Evolutionary conservation across 1,140 invertebrate species (phyloP).

Genomic region (Oryctes rhinoceros): DNA sequence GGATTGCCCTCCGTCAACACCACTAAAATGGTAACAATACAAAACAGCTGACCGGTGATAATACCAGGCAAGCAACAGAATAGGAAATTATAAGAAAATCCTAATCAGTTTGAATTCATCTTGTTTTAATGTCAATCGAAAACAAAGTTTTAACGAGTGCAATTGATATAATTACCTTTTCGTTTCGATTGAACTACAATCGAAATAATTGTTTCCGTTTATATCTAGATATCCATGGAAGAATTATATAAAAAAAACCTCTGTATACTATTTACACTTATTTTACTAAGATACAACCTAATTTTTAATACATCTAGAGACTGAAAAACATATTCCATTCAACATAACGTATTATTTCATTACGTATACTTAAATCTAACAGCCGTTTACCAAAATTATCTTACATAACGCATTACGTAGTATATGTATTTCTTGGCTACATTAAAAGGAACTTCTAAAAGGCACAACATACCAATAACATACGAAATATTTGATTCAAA

Average conservation of each 20-base stretch:
- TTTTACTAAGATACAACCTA: too few species aligned
- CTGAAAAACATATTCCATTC: not conserved
- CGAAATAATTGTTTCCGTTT: too few species aligned
- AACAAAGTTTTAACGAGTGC: too few species aligned
- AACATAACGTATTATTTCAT: too few species aligned
- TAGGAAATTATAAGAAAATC: constrained; percentile 48
- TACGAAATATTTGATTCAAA: not conserved
- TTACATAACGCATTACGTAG: not conserved
- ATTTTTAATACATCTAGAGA: not conserved
- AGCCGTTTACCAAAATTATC: not conserved
- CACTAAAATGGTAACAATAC: constrained; percentile 56
- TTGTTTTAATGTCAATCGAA: not conserved
- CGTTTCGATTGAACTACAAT: too few species aligned
- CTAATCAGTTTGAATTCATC: constrained; percentile 53
- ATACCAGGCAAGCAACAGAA: constrained; percentile 56
- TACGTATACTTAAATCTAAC: not conserved
- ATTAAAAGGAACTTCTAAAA: not conserved
- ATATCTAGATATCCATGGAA: too few species aligned
- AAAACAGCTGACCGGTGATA: constrained; percentile 55
- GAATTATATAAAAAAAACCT: too few species aligned
- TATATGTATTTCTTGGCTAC: not conserved
- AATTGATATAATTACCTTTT: too few species aligned
- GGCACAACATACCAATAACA: not conserved
- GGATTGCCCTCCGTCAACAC: constrained; percentile 22
- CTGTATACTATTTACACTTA: too few species aligned